phyloP scores from a whole-genome alignment of 2,113 vertebrate genomes.

The Alligator sinensis region DNA sequence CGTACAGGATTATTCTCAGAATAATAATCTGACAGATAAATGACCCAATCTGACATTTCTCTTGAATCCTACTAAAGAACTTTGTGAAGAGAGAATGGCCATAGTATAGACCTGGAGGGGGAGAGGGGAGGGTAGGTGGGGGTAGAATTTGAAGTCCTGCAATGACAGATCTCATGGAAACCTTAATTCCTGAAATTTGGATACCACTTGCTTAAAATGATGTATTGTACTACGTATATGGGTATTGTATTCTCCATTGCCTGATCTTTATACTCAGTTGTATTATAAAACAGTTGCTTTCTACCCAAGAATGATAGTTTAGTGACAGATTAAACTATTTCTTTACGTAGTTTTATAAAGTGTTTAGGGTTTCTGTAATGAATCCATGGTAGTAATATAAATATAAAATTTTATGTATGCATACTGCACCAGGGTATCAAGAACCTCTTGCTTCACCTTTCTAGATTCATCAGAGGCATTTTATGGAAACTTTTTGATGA shows the following conservation, averaged over 20 bases:
- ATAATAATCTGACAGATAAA: background rate
- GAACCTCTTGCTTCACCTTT: background rate
- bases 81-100: background rate
- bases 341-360: background rate
- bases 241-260: background rate
- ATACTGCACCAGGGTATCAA: background rate
- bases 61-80: background rate
- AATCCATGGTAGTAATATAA: background rate
- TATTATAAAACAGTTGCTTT: background rate
- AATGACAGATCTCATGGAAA: background rate
- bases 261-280: background rate
- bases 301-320: background rate
- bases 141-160: background rate
- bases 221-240: background rate
- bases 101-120: background rate
- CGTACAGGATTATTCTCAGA: background rate
- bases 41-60: background rate
- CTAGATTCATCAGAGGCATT: background rate
- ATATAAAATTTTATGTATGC: background rate
- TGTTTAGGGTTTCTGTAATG: background rate
- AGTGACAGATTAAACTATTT: background rate
- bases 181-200: background rate
- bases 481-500: background rate
- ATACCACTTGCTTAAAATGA: background rate
- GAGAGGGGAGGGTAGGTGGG: background rate